Conservation (phyloP, 2,797 vertebrate genomes). For the Tiaroga cobitis region DNA sequence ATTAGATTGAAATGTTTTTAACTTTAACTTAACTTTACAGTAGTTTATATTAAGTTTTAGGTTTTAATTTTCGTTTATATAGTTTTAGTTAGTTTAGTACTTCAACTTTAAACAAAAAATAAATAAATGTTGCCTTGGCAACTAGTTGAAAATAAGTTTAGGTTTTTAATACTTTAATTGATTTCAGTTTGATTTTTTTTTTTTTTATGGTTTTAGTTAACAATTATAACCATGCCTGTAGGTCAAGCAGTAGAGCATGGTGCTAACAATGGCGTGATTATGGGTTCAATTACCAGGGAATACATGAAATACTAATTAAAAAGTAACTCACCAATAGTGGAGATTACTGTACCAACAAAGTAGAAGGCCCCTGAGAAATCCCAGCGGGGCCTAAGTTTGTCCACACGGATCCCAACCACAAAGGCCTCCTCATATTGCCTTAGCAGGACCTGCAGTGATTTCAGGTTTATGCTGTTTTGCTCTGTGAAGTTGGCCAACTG, state of each 20-base stretch:
- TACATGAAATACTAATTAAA: neutral
- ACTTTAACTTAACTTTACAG: neutral
- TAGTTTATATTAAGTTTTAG: neutral
- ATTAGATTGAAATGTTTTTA: too few relatives aligned
- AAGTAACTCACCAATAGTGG: slow-evolving; percentile 77
- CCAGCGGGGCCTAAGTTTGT: slow-evolving; percentile 78
- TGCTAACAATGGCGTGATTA: neutral
- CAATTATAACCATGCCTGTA: too few relatives aligned
- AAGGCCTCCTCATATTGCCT: slow-evolving; percentile 81
- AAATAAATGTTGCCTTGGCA: neutral
- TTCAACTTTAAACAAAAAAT: neutral
- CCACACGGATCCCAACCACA: slow-evolving; percentile 77
- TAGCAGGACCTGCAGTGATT: slow-evolving; percentile 74
- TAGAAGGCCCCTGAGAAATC: slow-evolving; percentile 85
- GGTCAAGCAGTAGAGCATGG: neutral
- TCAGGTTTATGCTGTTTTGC: slow-evolving; percentile 71
- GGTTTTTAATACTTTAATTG: neutral
- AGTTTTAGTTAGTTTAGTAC: neutral
- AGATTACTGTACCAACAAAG: slow-evolving; percentile 83
- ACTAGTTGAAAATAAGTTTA: neutral
- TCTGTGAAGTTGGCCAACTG: slow-evolving; percentile 79
- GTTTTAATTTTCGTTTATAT: neutral
- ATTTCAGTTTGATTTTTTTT: neutral
- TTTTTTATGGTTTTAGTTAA: too few relatives aligned
- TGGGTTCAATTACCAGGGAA: neutral